Base-by-base conservation (phyloP, 92 coral and sea anemone species). In the Blastomussa wellsi region DNA sequence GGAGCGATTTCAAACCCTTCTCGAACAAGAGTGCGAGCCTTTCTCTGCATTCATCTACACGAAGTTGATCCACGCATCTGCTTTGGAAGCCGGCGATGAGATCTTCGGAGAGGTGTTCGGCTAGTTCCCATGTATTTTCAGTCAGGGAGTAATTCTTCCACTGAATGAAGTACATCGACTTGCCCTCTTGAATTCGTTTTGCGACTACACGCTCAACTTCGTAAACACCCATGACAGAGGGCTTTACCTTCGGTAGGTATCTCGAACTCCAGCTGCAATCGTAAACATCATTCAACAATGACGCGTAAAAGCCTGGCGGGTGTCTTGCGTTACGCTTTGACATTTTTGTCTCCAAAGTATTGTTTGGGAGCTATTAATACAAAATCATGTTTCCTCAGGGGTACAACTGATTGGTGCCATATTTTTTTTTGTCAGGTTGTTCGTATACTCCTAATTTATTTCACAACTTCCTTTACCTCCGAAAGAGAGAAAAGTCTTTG, bases 201-300 rank as follows among this genome's bases (percentile, higher is more conserved):
- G 88, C 77, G 55, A 85, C 88, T 2, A 66, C 48, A 7, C 89
- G 89, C 77, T 86, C 84, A 14, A 86, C 79, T 47, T 86, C 84
- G 42, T 86, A 86, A 35, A 75, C 35, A 9, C 83, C 84, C 77
- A 51, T 69, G 49, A 78, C 84, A 49, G 26, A 24, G 31, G 82
- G 77, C 66, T 86, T 68, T 44, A 15, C 42, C 73, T 85, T 60
- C 17, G 84, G 89, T 51, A 28, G 80, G 66, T 78, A 86, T 64
- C 69, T 86, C 14, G 10, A 38, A 13, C 67, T 77, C 14, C 5
- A 47, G 81, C 48, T 37, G n/a, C 33, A 72, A 77, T 66, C 83
- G 24, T n/a, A 47, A 77, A 52, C 39, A 51, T 86, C 84, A n/a
- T 51, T 8, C n/a, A 53, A 36, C 24, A 65, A n/a, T n/a, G n/a